Base-by-base conservation (phyloP, 1,140 invertebrate genomes). In the Drosophila pseudoananassae region DNA sequence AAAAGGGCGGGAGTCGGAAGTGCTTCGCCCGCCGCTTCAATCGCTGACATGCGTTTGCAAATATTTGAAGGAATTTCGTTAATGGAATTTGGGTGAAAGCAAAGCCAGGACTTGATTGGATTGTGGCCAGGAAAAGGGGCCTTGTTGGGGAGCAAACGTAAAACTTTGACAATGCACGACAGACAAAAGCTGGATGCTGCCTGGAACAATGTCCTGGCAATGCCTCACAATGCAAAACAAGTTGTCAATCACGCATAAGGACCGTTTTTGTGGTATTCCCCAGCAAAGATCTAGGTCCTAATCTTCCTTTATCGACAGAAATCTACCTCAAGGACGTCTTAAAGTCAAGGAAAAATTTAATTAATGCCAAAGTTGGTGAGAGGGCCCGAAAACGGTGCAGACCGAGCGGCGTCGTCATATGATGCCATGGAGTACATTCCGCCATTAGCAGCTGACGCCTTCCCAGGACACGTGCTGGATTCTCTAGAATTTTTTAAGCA, bases 331-430 rank as follows among this genome's bases (percentile, higher is more conserved):
- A 83, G 79, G 79, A 53, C 64, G 70, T 47, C 47, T 83, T 83
- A 76, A 84, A 84, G 80, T 70, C 76, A 56, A 55, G 54, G 15
- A 15, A 33, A 83, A 76, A 72, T 79, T 79, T 68, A 83, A 83
- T 83, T 79, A 83, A 76, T 84, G 43, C 54, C 53, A 49, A 45
- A 53, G 52, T 71, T 25, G 23, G 51, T n/a, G 29, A 50, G 20
- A n/a, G 47, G 25, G 27, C 12, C 7, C 25, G 46, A 10, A 63
- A 50, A 10, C 15, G 33, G 31, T 4, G 17, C 25, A 50, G 31
- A 51, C 46, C 29, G 23, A 10, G 43, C 15, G 54, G 58, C 64
- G 55, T 54, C 75, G 59, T 66, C 79, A 78, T 50, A 78, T 76
- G 71, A 64, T 72, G 57, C 79, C 65, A 29, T n/a, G 60, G 55